phyloP scores from a whole-genome alignment of 1,140 invertebrate genomes.

The Hypothenemus hampei region DNA sequence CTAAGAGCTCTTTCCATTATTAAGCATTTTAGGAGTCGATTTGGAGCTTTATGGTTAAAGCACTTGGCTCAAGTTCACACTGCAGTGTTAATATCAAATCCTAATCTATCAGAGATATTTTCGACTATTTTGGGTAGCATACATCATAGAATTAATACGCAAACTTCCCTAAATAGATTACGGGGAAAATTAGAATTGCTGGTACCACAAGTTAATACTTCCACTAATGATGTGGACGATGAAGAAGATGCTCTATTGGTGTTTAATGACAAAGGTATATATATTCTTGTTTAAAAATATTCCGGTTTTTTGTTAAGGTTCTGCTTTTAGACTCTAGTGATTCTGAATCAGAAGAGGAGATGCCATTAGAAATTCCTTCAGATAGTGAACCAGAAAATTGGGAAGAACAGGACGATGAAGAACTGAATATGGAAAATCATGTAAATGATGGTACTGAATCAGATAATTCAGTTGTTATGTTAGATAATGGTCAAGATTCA shows the following conservation, averaged over 20 bases:
- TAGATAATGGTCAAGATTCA: slow-evolving; percentile 16
- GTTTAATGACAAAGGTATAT: slow-evolving; percentile 55
- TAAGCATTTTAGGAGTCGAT: slow-evolving; percentile 51
- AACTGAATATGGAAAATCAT: slow-evolving; percentile 19
- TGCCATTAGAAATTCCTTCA: slow-evolving; percentile 29
- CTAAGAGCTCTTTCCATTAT: neutral
- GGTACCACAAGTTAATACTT: slow-evolving; percentile 51
- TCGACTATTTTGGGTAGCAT: slow-evolving; percentile 57
- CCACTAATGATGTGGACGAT: slow-evolving; percentile 41
- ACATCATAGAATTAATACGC: slow-evolving; percentile 51
- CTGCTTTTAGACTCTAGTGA: slow-evolving; percentile 33
- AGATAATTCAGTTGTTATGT: slow-evolving; percentile 21
- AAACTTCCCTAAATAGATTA: slow-evolving; percentile 53
- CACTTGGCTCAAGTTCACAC: slow-evolving; percentile 56
- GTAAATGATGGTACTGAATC: slow-evolving; percentile 2
- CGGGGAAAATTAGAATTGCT: slow-evolving; percentile 55
- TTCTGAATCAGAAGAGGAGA: slow-evolving; percentile 38
- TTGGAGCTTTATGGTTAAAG: slow-evolving; percentile 57
- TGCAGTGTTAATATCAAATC: slow-evolving; percentile 57
- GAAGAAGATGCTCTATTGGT: slow-evolving; percentile 49
- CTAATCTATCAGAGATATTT: slow-evolving; percentile 51
- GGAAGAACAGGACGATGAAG: slow-evolving; percentile 35
- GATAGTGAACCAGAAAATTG: slow-evolving; percentile 45
- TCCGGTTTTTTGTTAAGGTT: neutral
- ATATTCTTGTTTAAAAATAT: neutral